A percentile compares a stretch with the other conserved stretches of the same genome.
phyloP scores from a whole-genome alignment of 2,113 vertebrate species.

The Alectura lathami region DNA sequence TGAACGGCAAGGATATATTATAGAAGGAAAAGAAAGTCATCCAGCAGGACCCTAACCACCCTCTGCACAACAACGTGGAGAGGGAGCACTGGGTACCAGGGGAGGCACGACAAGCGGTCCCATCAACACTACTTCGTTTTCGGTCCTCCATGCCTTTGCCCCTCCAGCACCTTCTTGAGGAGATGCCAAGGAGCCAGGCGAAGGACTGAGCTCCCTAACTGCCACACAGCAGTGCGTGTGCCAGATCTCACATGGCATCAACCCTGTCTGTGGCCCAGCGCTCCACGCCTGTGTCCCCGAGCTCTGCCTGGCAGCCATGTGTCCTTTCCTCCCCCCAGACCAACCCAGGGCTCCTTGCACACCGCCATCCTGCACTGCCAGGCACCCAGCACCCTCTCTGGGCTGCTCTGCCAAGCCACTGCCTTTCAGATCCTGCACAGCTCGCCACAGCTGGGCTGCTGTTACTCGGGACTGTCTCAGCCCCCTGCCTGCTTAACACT shows the following conservation, averaged over 20 bases:
- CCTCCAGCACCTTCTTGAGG: background rate
- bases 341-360: accelerated
- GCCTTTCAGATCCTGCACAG: background rate
- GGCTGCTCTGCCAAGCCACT: background rate
- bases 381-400: background rate
- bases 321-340: background rate
- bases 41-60: background rate
- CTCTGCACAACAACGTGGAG: background rate
- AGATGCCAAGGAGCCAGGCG: background rate
- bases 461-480: background rate
- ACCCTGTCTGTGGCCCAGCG: background rate
- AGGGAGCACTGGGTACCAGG: background rate
- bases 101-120: background rate
- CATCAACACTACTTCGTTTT: background rate
- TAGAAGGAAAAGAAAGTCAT: conserved; percentile 8
- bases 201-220: background rate
- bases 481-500: background rate
- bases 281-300: background rate
- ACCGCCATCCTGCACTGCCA: accelerated
- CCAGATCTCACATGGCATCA: accelerated
- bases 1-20: conserved; percentile 6
- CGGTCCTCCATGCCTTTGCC: background rate
- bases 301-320: background rate
- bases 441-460: background rate
- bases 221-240: accelerated